Evolutionary conservation across 2,797 vertebrate species (phyloP).

Genomic region (Sebastes jordani): DNA sequence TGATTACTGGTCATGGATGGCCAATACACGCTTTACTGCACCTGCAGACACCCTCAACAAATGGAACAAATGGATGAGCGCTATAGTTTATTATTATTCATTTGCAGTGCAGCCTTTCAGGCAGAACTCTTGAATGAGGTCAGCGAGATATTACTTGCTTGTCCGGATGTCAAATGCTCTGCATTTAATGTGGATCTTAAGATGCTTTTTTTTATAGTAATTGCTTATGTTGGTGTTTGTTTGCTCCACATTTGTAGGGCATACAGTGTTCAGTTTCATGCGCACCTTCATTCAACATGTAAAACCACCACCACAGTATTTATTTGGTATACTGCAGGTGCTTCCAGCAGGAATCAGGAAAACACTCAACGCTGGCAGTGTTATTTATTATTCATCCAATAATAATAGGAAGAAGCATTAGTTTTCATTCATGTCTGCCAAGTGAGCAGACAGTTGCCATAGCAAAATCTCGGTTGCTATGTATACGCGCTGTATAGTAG

Average conservation of each 20-base stretch:
- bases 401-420: not conserved
- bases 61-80: constrained; percentile 27
- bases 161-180: not conserved
- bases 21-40: constrained; percentile 51
- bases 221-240: not conserved
- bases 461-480: not conserved
- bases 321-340: not conserved
- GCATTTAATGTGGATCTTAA: not conserved
- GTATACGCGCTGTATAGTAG: not conserved
- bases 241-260: not conserved
- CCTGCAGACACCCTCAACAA: constrained; percentile 32
- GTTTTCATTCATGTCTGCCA: not conserved
- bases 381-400: not conserved
- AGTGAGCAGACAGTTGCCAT: not conserved
- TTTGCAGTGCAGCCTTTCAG: constrained; percentile 3
- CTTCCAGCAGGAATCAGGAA: not conserved
- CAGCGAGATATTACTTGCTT: not conserved
- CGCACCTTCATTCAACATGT: not conserved
- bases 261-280: not conserved
- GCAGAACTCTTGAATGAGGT: constrained; percentile 9
- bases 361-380: not conserved
- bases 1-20: constrained; percentile 65
- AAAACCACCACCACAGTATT: not conserved
- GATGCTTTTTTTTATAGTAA: not conserved
- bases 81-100: constrained; percentile 12